A percentile compares a stretch with the other conserved stretches of the same genome.
Evolutionary conservation across 2,797 vertebrate species (phyloP).

Genomic region (Eurystomus glaucurus): DNA sequence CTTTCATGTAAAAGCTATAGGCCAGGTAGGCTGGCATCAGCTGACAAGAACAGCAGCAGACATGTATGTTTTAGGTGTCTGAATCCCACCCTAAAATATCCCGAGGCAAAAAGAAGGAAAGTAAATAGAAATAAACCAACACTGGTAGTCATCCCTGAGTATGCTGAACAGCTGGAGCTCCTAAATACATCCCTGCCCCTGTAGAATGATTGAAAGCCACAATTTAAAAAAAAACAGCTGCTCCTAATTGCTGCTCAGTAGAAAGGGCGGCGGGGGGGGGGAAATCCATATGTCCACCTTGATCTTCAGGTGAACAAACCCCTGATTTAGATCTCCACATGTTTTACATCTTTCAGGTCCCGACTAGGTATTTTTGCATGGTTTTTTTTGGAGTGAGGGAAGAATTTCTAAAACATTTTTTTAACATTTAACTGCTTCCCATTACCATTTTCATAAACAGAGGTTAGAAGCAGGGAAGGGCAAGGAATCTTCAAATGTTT

Average conservation of each 20-base stretch:
- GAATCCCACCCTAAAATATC: conserved; percentile 61
- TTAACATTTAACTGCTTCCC: conserved; percentile 33
- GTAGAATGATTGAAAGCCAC: neutral
- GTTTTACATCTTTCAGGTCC: neutral
- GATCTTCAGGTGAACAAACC: conserved; percentile 41
- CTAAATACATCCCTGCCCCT: neutral
- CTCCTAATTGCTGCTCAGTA: neutral
- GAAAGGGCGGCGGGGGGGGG: neutral
- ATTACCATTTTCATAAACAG: conserved; percentile 29
- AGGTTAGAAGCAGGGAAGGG: neutral
- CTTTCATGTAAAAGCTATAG: neutral
- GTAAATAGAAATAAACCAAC: neutral
- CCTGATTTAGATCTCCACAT: neutral
- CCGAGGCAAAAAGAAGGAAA: conserved; percentile 7
- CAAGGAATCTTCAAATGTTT: conserved; percentile 1
- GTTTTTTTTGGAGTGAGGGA: neutral
- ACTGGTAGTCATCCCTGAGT: neutral
- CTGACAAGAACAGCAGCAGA: neutral
- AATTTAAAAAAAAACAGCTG: conserved; percentile 46
- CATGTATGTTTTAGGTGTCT: neutral
- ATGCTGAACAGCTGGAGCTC: conserved; percentile 60
- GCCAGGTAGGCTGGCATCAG: neutral
- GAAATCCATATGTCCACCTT: neutral
- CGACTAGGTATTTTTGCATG: neutral
- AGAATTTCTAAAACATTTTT: conserved; percentile 7